Conservation (phyloP, 2,888 invertebrate species). For the Pterobdella sp. region DNA sequence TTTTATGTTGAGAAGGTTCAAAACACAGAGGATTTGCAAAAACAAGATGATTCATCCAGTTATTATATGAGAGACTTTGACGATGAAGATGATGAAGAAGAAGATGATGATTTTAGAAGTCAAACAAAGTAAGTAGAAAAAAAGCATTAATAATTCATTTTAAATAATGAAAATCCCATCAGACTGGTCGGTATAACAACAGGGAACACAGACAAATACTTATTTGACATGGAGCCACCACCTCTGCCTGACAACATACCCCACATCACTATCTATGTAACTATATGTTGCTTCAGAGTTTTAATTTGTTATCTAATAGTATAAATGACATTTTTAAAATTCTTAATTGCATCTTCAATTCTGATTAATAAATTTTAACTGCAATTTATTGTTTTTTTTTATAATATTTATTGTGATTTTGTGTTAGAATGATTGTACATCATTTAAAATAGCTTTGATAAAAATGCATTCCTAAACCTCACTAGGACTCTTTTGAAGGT, state of each 20-base stretch:
- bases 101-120: conserved; percentile 26
- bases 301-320: background rate
- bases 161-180: too few species aligned
- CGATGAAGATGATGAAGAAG: conserved; percentile 25
- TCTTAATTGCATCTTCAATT: too few species aligned
- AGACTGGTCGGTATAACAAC: conserved; percentile 27
- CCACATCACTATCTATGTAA: conserved; percentile 32
- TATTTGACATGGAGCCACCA: conserved; percentile 35
- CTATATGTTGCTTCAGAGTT: conserved; percentile 13
- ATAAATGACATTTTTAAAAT: too few species aligned
- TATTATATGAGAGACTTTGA: conserved; percentile 13
- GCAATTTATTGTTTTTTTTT: too few species aligned
- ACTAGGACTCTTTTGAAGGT: conserved; percentile 61
- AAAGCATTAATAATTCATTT: background rate
- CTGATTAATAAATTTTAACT: too few species aligned
- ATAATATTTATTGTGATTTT: too few species aligned
- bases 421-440: too few species aligned
- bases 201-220: conserved; percentile 35
- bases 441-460: background rate
- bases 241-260: conserved; percentile 33
- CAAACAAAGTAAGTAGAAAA: background rate
- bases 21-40: too few species aligned
- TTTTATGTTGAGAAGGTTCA: too few species aligned
- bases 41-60: background rate
- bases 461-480: background rate